Evolutionary conservation across 2,113 vertebrate species (phyloP), one percentile per base, ranked within the genome.

Genomic region (Tachuris rubrigastra): DNA sequence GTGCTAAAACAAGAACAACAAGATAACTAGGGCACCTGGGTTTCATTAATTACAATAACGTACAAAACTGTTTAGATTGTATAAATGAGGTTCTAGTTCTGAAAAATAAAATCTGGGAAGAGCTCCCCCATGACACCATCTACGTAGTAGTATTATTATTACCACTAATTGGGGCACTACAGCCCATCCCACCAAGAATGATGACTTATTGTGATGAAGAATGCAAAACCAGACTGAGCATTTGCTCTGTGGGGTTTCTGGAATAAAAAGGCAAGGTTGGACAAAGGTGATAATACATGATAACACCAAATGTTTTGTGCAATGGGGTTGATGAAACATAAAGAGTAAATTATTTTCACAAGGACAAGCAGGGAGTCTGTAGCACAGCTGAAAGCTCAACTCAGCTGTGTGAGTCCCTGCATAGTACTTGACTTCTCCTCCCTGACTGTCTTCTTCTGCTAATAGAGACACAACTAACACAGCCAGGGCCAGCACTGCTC

Each of bases 1-100:
- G 47, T 84, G 39, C 46, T 87, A 53, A 75, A 96, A 78, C 69
- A 92, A 93, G 68, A 75, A 93, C 87, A 94, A 91, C 50, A 81
- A 93, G 88, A 89, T 74, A 94, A 60, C 83, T 72, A 75, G 73
- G 53, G 69, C 73, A 89, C 76, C 56, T 75, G 80, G 88, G 62
- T 89, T 95, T 93, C 83, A 75, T 94, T 95, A 95, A 90, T 93
- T 95, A 75, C 76, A 94, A 87, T 68, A 92, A 93, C 74, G 91
- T 15, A 33, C 58, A 76, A 72, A 94, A 55, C 52, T 86, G 37
- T 92, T 96, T 79, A 62, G 60, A 30, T 85, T 92, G 27, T 65
- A 77, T 37, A 60, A 95, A 79, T 62, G 49, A 65, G 56, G 7
- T 89, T 89, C 87, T 56, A 79, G 72, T 46, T 67, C 31, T 77